A percentile compares a stretch with the other conserved stretches of the same genome.
Conservation (phyloP, 1,140 invertebrate species). For the Caenorhabditis inopinata region DNA sequence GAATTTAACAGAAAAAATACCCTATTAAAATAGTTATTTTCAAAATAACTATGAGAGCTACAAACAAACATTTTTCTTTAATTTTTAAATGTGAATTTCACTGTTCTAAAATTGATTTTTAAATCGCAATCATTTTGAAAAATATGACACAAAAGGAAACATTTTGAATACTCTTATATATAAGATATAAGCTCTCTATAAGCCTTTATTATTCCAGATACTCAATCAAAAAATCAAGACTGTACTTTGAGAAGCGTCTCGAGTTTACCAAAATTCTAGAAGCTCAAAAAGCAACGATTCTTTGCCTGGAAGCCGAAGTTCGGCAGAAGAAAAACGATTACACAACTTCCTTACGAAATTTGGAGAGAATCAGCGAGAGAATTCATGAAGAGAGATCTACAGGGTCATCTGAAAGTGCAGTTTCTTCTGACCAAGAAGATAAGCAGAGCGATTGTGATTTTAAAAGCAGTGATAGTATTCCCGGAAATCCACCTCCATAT, state of each 20-base stretch:
- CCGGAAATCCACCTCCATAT: slow-evolving; percentile 43
- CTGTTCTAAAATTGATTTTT: too few relatives aligned
- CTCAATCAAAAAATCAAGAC: slow-evolving; percentile 67
- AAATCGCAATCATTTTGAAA: too few relatives aligned
- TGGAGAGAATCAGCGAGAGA: slow-evolving; percentile 58
- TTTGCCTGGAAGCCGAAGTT: slow-evolving; percentile 53
- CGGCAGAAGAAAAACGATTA: slow-evolving; percentile 61
- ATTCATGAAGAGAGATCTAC: slow-evolving; percentile 58
- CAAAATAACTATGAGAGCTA: too few relatives aligned
- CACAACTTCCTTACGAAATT: slow-evolving; percentile 58
- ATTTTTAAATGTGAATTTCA: too few relatives aligned
- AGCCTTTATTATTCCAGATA: not conserved
- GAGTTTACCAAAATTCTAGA: slow-evolving; percentile 57
- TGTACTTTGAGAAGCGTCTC: slow-evolving; percentile 58
- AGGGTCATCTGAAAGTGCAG: not conserved
- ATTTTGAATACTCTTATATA: too few relatives aligned
- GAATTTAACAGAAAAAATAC: too few relatives aligned
- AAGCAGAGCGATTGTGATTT: not conserved
- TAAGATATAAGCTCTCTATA: too few relatives aligned
- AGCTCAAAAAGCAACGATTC: slow-evolving; percentile 56
- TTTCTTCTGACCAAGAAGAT: not conserved
- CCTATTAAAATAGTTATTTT: too few relatives aligned
- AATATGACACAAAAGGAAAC: too few relatives aligned
- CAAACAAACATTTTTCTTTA: too few relatives aligned
- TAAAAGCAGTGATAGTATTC: not conserved